Evolutionary conservation across 2,113 vertebrate species (phyloP).

Genomic region (Odocoileus hemionus): DNA sequence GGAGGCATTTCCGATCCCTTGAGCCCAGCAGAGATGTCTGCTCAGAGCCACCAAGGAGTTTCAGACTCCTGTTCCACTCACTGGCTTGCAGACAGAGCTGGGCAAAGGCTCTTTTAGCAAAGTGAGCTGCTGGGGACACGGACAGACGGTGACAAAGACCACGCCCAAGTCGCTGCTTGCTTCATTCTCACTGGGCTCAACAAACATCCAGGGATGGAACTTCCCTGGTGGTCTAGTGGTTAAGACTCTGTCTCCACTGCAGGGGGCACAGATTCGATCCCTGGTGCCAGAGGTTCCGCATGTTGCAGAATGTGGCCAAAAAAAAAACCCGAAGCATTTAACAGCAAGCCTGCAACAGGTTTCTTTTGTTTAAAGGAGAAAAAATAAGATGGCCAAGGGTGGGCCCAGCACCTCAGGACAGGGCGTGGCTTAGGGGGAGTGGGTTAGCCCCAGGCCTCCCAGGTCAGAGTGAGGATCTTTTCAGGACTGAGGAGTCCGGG

Average conservation of each 20-base stretch:
- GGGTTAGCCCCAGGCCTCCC: neutral
- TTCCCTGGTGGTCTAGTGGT: neutral
- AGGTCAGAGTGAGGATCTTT: neutral
- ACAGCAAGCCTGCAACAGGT: neutral
- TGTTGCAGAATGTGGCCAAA: neutral
- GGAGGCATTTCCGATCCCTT: neutral
- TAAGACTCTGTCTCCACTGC: neutral
- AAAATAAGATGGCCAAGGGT: neutral
- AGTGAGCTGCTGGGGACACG: neutral
- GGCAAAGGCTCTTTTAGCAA: neutral
- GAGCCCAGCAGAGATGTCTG: neutral
- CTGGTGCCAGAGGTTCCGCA: too few species aligned
- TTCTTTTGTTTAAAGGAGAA: neutral
- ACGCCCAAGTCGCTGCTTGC: neutral
- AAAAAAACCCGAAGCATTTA: neutral
- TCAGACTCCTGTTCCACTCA: neutral
- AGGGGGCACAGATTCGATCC: neutral
- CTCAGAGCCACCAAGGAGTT: neutral
- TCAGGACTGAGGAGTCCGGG: fast-evolving
- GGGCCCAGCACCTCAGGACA: neutral
- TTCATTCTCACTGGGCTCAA: neutral
- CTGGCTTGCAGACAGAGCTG: neutral
- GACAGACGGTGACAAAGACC: neutral
- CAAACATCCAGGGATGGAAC: neutral
- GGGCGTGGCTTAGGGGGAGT: fast-evolving